Conservation (phyloP, 1,140 invertebrate species). For the Eriocheir sinensis region DNA sequence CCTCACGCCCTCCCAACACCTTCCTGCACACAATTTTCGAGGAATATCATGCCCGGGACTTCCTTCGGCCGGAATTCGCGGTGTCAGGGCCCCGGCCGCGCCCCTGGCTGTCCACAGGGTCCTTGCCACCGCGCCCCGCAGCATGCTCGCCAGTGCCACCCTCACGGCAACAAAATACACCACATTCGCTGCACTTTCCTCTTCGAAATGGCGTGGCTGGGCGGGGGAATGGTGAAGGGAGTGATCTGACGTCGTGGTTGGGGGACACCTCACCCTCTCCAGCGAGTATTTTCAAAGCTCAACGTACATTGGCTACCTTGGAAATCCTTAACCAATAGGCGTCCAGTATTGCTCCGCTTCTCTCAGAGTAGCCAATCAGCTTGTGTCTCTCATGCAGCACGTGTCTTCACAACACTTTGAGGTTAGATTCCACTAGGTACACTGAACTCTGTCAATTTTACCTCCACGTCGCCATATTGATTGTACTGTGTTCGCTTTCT, state of each 20-base stretch:
- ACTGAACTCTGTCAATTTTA: slow-evolving; percentile 44
- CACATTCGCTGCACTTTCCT: slow-evolving; percentile 58
- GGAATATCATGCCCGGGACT: slow-evolving; percentile 48
- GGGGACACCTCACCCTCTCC: background rate
- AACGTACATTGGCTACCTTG: background rate
- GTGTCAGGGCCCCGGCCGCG: background rate
- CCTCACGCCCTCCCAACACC: background rate
- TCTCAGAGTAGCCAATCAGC: slow-evolving; percentile 42
- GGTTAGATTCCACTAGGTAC: slow-evolving; percentile 53
- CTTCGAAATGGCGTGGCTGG: slow-evolving; percentile 61
- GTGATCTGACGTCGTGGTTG: slow-evolving; percentile 38
- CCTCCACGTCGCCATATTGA: slow-evolving; percentile 68
- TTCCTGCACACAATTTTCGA: slow-evolving; percentile 54
- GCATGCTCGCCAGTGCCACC: slow-evolving; percentile 46
- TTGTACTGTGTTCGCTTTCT: slow-evolving; percentile 76
- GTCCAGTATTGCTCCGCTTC: too few species aligned
- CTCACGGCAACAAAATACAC: slow-evolving; percentile 61
- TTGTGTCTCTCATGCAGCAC: background rate
- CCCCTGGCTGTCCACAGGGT: background rate
- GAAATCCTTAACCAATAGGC: slow-evolving; percentile 5
- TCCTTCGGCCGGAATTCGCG: background rate
- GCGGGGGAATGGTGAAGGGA: background rate
- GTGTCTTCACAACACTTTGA: background rate
- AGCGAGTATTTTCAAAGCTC: background rate
- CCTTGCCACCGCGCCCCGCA: slow-evolving; percentile 65